Conservation (phyloP, 2,797 vertebrate species). For the Podarcis lilfordi region DNA sequence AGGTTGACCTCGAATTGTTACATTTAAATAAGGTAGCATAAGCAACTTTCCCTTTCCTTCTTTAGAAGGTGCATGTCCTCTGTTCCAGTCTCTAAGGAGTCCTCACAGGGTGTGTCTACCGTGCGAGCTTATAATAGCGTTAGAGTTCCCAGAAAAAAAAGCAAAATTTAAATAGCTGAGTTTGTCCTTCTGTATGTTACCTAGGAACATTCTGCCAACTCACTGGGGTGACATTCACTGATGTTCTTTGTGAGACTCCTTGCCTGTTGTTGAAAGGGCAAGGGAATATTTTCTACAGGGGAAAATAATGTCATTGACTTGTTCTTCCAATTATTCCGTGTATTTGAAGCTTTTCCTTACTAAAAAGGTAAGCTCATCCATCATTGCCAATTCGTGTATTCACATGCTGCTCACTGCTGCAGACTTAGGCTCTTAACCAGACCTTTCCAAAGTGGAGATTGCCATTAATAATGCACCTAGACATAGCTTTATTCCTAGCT, state of each 20-base stretch:
- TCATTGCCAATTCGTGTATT: conserved; percentile 59
- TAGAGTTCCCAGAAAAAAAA: not conserved
- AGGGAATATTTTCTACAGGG: conserved; percentile 50
- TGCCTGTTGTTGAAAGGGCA: conserved; percentile 47
- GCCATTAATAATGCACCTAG: conserved; percentile 47
- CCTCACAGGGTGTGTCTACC: not conserved
- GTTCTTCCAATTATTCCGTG: conserved; percentile 57
- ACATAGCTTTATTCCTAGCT: conserved; percentile 37
- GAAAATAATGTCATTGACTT: conserved; percentile 53
- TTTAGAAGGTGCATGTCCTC: not conserved
- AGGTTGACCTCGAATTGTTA: not conserved
- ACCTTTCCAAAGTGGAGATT: conserved; percentile 50
- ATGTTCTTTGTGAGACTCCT: conserved; percentile 52
- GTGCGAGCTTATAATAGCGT: not conserved
- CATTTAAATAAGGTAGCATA: not conserved
- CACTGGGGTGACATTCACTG: conserved; percentile 51
- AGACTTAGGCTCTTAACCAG: conserved; percentile 43
- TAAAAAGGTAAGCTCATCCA: conserved; percentile 51
- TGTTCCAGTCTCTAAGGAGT: not conserved
- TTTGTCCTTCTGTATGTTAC: conserved; percentile 34
- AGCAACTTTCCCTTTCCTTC: not conserved
- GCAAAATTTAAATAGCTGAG: conserved; percentile 41
- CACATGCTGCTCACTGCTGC: conserved; percentile 46
- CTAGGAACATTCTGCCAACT: conserved; percentile 57
- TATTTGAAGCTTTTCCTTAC: conserved; percentile 50